phyloP scores from a whole-genome alignment of 2,113 vertebrate species.

The Melanerpes aurifrons region DNA sequence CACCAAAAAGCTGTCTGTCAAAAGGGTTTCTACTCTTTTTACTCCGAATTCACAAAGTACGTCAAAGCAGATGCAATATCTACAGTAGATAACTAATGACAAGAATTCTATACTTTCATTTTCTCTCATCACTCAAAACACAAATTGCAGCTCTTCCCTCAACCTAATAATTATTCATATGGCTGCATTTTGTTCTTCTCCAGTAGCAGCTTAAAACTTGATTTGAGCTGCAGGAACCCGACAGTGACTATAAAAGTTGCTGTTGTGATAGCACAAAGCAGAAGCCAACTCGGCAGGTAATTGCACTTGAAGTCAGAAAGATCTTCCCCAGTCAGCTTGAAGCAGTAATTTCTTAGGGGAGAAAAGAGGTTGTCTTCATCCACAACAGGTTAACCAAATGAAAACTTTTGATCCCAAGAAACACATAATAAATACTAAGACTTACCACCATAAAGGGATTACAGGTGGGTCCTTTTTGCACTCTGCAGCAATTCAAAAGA shows the following conservation, averaged over 20 bases:
- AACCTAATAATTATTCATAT: conserved; percentile 32
- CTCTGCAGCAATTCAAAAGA: not conserved
- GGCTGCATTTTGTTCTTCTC: conserved; percentile 38
- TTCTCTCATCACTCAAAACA: conserved; percentile 38
- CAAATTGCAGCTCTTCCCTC: conserved; percentile 41
- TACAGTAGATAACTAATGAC: not conserved
- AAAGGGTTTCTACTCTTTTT: not conserved
- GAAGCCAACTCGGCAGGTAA: conserved; percentile 40
- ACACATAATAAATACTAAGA: not conserved
- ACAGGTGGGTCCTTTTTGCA: not conserved
- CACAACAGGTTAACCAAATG: not conserved
- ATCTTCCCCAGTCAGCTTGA: conserved; percentile 28
- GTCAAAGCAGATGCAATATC: conserved; percentile 12
- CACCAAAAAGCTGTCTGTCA: conserved; percentile 23
- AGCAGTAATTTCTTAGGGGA: not conserved
- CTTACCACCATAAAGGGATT: not conserved
- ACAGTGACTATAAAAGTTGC: conserved; percentile 29
- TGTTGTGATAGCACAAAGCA: conserved; percentile 52
- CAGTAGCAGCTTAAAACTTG: conserved; percentile 49
- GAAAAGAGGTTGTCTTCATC: conserved; percentile 12
- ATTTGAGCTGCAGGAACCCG: conserved; percentile 50
- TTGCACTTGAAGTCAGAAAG: conserved; percentile 15
- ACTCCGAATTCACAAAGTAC: not conserved
- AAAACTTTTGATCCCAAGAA: not conserved
- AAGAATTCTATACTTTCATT: conserved; percentile 22